phyloP scores from a whole-genome alignment of 2,888 invertebrate species.

The Phyllotreta cruciferae region DNA sequence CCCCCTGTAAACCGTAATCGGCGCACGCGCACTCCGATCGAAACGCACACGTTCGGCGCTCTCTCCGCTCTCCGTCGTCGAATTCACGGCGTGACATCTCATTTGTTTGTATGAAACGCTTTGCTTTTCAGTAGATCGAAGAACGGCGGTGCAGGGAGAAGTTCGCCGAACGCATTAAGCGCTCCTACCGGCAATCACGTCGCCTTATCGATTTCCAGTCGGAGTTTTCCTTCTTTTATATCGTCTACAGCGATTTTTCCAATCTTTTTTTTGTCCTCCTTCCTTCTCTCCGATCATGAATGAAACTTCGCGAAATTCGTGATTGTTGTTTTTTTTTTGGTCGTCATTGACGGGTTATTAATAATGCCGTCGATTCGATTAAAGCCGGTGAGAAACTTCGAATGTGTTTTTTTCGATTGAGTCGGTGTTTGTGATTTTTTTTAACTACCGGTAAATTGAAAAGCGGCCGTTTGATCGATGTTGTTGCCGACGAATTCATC shows the following conservation, averaged over 20 bases:
- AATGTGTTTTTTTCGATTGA: no score
- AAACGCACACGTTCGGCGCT: background rate
- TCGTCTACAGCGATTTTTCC: background rate
- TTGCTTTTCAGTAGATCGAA: conserved; percentile 21
- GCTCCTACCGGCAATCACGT: conserved; percentile 12
- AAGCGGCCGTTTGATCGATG: conserved; percentile 42
- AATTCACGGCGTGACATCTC: conserved; percentile 21
- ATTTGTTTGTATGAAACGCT: conserved; percentile 26
- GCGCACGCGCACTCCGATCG: conserved; percentile 11
- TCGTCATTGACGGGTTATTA: background rate
- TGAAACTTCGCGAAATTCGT: conserved; percentile 2
- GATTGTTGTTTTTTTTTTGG: conserved; percentile 1
- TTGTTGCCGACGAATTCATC: conserved; percentile 55
- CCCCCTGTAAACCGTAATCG: background rate
- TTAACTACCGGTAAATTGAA: no score
- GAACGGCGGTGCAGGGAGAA: background rate
- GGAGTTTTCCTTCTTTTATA: background rate
- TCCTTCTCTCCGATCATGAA: conserved; percentile 5
- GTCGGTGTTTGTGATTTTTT: conserved; percentile 2
- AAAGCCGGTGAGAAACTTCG: no score
- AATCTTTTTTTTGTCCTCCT: conserved; percentile 6
- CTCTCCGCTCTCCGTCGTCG: background rate
- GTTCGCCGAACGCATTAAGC: background rate
- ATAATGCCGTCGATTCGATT: background rate
- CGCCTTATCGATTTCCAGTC: conserved; percentile 20